Conservation (phyloP, 1,140 invertebrate genomes). For the Lysiphlebus fabarum region DNA sequence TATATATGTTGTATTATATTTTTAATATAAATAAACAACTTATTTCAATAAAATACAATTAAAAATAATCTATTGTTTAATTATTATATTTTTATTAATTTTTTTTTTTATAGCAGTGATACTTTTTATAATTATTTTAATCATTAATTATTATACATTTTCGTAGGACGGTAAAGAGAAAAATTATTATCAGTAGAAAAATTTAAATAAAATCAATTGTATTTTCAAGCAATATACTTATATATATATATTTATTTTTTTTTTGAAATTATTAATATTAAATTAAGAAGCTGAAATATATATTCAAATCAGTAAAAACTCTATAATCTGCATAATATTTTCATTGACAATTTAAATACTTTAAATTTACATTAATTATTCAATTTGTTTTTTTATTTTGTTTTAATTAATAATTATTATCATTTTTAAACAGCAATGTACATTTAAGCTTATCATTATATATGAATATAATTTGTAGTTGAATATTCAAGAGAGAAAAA, state of each 20-base stretch:
- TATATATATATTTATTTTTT: too few species aligned
- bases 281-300: not conserved
- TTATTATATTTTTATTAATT: not conserved
- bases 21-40: slow-evolving; percentile 20
- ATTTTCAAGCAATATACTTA: slow-evolving; percentile 11
- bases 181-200: slow-evolving; percentile 22
- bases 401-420: too few species aligned
- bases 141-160: not conserved
- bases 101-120: not conserved
- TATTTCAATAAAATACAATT: slow-evolving; percentile 8
- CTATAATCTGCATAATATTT: too few species aligned
- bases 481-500: too few species aligned
- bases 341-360: too few species aligned
- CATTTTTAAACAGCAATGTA: too few species aligned
- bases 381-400: too few species aligned
- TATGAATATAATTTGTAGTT: too few species aligned
- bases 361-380: too few species aligned
- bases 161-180: slow-evolving; percentile 21
- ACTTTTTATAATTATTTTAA: slow-evolving; percentile 4
- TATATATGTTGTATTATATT: slow-evolving; percentile 23
- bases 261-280: slow-evolving; percentile 3
- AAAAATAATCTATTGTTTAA: slow-evolving; percentile 10
- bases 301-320: too few species aligned
- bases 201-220: slow-evolving; percentile 14
- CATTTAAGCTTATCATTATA: too few species aligned